Base-by-base conservation (phyloP, 2,797 vertebrate species). In the Morus bassanus region DNA sequence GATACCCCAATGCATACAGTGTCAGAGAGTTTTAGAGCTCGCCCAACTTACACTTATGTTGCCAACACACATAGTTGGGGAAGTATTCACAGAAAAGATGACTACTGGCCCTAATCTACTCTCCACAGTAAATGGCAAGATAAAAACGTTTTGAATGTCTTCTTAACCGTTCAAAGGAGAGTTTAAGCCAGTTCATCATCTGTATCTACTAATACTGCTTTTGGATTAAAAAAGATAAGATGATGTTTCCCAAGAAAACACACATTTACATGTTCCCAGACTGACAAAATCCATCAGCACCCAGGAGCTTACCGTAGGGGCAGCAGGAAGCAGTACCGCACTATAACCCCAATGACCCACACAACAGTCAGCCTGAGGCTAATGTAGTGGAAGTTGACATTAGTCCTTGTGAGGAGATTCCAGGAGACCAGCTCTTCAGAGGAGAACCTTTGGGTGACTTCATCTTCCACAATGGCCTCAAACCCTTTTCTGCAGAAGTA, bases 391-490 rank as follows among this genome's bases (percentile, higher is more conserved):
- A 99, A 99, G 97, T 99, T 99, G 93, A 98, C 97, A 73, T 99
- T 99, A 96, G 99, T 99, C 91, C 99, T 98, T 1, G 99, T 99
- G 81, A 99, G 99, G 45, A 99, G 99, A 97, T 99, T 99, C 99
- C 99, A 99, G 70, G 99, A 99, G 69, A 98, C 98, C 68, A 99
- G 97, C 95, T 99, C 99, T 97, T 99, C 99, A 1, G 99, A 99
- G n/a, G 99, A 99, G 97, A 99, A 99, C 72, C 99, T 97, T 90
- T 99, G 99, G 7, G 99, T 99, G 96, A 99, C 99, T 97, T 99
- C 98, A 65, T 99, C 99, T 56, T 99, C 99, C 73, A 99, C 98
- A 75, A 99, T 99, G 95, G 99, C 99, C 98, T 99, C 99, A 95
- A 99, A 69, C 4, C 99, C 99, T 93, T 98, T 99, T 97, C 98